Conservation (phyloP, 2,888 invertebrate species). For the Cephus sareptanus region DNA sequence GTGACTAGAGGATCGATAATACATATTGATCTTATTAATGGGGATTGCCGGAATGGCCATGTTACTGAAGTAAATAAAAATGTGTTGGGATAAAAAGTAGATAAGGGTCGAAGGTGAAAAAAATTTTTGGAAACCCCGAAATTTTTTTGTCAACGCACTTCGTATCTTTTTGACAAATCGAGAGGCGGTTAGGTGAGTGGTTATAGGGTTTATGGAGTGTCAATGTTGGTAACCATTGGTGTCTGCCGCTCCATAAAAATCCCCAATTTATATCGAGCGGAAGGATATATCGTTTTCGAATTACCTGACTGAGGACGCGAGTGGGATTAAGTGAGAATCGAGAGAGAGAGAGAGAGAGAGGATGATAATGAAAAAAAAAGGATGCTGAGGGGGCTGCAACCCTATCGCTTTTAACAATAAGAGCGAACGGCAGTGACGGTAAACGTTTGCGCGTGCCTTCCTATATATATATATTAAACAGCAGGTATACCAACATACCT, state of each 20-base stretch:
- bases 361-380: slow-evolving; percentile 8
- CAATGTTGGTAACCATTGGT: no score
- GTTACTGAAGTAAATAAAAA: no score
- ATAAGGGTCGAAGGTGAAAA: no score
- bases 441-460: slow-evolving; percentile 34
- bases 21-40: no score
- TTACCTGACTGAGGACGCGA: slow-evolving; percentile 26
- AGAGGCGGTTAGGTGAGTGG: no score
- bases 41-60: no score
- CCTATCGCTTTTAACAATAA: slow-evolving; percentile 32
- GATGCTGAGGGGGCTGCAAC: slow-evolving; percentile 35
- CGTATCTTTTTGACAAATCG: not conserved
- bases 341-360: not conserved
- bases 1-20: no score
- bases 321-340: not conserved
- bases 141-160: no score
- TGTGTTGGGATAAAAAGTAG: no score
- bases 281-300: slow-evolving; percentile 47
- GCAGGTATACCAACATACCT: no score
- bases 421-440: slow-evolving; percentile 22
- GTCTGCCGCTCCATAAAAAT: slow-evolving; percentile 9
- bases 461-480: not conserved
- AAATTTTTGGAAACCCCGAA: no score
- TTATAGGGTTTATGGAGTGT: no score
- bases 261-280: slow-evolving; percentile 17